Base-by-base conservation (phyloP, 2,797 vertebrate genomes). In the Danio kyathit region DNA sequence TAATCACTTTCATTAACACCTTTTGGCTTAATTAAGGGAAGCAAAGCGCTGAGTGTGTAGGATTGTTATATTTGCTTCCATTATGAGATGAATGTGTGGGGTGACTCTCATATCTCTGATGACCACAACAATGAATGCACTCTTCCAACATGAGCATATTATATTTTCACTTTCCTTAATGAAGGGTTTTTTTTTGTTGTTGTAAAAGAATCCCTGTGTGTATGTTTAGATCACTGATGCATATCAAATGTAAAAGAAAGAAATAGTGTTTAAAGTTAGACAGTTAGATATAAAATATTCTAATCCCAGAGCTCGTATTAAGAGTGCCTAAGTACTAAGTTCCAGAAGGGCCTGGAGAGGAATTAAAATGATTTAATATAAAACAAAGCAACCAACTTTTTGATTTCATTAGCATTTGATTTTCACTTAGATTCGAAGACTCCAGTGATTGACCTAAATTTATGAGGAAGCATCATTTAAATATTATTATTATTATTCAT, bases 1-100 rank as follows among this genome's bases (percentile, higher is more conserved):
- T 82, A 86, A 85, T 85, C 81, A 77, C 79, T 69, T 71, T 85
- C 83, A 87, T 83, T 86, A 87, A 74, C 73, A 80, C 80, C 60
- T 84, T 83, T 85, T 82, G 80, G 78, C 82, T 77, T 88, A 86
- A 88, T 88, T 87, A 86, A 76, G 79, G 48, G 44, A 63, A 66
- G 77, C 14, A 81, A 84, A 81, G 66, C 13, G 85, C 84, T 88
- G 87, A 89, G 81, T 82, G 63, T 63, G 84, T 82, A 69, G 69
- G 56, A 63, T 86, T 21, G 60, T 12, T 83, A 51, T 74, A 74
- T 81, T 83, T 60, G 49, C 74, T 79, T 65, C 54, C 71, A 85
- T 87, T 86, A 85, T 77, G 54, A 80, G 77, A 81, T 79, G 81
- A 59, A 80, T 70, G 60, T 80, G 76, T 46, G 46, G 73, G 16